phyloP scores from a whole-genome alignment of 2,113 vertebrate species.

The Scytalopus superciliaris region DNA sequence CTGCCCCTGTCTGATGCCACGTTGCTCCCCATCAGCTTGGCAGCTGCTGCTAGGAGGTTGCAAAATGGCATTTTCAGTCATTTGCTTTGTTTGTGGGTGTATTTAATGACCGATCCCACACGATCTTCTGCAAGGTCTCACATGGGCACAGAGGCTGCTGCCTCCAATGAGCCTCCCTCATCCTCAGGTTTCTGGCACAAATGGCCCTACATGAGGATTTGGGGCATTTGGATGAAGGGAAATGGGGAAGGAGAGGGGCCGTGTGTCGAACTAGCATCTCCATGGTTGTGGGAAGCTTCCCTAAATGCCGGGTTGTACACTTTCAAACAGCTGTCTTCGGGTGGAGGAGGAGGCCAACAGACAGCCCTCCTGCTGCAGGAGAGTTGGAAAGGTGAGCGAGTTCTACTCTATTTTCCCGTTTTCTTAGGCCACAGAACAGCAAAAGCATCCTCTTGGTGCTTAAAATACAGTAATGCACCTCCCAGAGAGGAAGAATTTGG shows the following conservation, averaged over 20 bases:
- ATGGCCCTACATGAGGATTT: background rate
- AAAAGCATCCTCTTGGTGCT: background rate
- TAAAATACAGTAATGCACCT: background rate
- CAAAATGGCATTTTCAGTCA: background rate
- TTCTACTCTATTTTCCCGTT: background rate
- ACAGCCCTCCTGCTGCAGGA: background rate
- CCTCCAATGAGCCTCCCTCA: background rate
- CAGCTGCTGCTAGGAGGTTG: background rate
- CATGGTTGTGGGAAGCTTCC: background rate
- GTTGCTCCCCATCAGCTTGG: background rate
- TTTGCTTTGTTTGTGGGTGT: background rate
- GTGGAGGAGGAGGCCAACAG: background rate
- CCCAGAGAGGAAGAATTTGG: background rate
- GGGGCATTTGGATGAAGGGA: background rate
- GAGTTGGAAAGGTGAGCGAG: background rate
- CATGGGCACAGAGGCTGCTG: rapidly evolving
- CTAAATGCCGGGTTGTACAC: background rate
- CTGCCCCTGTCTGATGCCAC: background rate
- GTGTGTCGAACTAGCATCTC: background rate
- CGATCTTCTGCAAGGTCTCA: background rate
- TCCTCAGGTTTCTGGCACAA: rapidly evolving
- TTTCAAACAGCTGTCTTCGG: background rate
- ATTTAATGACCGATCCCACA: background rate
- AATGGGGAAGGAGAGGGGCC: background rate
- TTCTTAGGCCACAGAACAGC: background rate